Conservation (phyloP, 2,113 vertebrate genomes). For the Poicephalus meyeri region DNA sequence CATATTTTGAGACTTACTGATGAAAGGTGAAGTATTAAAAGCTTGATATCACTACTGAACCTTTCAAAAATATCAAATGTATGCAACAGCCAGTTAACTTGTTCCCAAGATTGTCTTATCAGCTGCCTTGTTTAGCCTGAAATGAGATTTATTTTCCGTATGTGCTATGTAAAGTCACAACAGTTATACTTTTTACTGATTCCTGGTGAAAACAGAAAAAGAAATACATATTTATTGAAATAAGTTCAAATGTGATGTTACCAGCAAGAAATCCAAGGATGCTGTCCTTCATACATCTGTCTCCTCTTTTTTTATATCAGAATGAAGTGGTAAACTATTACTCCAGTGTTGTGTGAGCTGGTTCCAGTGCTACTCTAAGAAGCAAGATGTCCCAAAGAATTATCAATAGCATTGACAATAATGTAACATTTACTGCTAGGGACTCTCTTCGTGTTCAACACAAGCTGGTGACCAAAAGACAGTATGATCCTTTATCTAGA, state of each 20-base stretch:
- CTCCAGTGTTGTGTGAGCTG: neutral
- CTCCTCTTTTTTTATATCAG: neutral
- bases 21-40: neutral
- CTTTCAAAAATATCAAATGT: neutral
- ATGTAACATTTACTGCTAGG: accelerated
- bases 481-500: neutral
- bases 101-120: neutral
- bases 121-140: neutral
- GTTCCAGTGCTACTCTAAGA: neutral
- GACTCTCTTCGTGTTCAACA: neutral
- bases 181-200: neutral
- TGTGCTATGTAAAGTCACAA: neutral
- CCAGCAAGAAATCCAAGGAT: neutral
- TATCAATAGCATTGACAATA: neutral
- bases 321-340: neutral
- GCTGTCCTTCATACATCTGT: neutral
- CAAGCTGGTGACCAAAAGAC: neutral
- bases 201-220: constrained; percentile 1
- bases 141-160: constrained; percentile 15
- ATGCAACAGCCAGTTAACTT: neutral
- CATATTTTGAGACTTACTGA: neutral
- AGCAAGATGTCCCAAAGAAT: neutral
- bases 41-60: neutral
- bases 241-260: neutral
- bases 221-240: neutral